A percentile compares a stretch with the other conserved stretches of the same genome.
Evolutionary conservation across 1,140 invertebrate species (phyloP).

Genomic region (Leguminivora glycinivorella): DNA sequence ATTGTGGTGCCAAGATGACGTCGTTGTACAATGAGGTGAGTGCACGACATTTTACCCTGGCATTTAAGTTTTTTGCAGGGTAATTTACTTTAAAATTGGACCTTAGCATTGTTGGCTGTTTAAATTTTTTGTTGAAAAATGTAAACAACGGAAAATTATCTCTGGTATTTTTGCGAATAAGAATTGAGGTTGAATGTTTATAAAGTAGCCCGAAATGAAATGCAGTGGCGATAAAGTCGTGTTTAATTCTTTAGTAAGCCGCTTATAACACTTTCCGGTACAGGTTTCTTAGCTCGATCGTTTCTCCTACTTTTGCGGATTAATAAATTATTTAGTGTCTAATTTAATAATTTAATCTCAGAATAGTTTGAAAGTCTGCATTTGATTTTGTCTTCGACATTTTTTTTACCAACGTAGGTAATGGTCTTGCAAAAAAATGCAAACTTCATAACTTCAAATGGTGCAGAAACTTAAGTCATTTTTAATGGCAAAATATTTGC

Average conservation of each 20-base stretch:
- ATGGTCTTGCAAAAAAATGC: slow-evolving; percentile 1
- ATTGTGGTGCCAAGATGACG: slow-evolving; percentile 59
- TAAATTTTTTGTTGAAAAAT: slow-evolving; percentile 34
- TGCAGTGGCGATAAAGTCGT: slow-evolving; percentile 7
- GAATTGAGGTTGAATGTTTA: slow-evolving; percentile 25
- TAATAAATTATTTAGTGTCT: slow-evolving; percentile 26
- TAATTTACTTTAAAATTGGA: slow-evolving; percentile 43
- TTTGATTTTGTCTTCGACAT: too few species aligned
- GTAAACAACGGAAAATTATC: slow-evolving; percentile 28
- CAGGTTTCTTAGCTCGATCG: slow-evolving; percentile 31
- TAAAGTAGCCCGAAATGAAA: slow-evolving; percentile 24
- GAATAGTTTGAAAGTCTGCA: not conserved
- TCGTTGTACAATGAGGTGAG: slow-evolving; percentile 72
- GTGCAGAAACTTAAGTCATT: not conserved
- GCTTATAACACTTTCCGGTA: slow-evolving; percentile 29
- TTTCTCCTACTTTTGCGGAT: slow-evolving; percentile 34
- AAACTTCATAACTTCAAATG: not conserved
- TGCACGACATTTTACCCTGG: slow-evolving; percentile 65
- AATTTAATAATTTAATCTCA: not conserved
- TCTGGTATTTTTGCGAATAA: slow-evolving; percentile 23
- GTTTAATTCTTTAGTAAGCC: slow-evolving; percentile 24
- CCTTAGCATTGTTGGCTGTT: slow-evolving; percentile 34
- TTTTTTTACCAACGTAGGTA: too few species aligned
- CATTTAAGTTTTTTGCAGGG: slow-evolving; percentile 70
- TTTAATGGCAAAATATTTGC: not conserved